Conservation (phyloP, 2,888 invertebrate genomes). For the Coenonympha glycerion region DNA sequence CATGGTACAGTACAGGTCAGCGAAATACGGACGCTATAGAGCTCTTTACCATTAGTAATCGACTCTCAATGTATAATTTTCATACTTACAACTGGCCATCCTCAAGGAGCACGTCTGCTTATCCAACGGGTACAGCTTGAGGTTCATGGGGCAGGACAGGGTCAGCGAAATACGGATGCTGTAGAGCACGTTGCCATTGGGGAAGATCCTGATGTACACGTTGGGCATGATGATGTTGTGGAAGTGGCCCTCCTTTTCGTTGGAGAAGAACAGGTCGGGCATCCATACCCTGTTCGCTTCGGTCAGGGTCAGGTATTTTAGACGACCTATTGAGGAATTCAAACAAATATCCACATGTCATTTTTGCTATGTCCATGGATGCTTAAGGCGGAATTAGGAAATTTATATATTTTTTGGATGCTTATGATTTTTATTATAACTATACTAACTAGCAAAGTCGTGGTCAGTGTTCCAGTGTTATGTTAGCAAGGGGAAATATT, state of each 20-base stretch:
- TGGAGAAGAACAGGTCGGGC: slow-evolving; percentile 98
- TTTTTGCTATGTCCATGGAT: no score
- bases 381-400: no score
- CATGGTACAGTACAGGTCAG: slow-evolving; percentile 97
- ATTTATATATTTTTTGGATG: no score
- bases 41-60: background rate
- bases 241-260: slow-evolving; percentile 98
- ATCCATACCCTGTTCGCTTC: slow-evolving; percentile 98
- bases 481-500: no score
- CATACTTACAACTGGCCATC: slow-evolving; percentile 96
- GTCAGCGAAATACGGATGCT: slow-evolving; percentile 98
- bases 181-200: slow-evolving; percentile 95
- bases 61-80: background rate
- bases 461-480: no score
- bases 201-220: slow-evolving; percentile 96
- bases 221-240: slow-evolving; percentile 99
- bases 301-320: slow-evolving; percentile 93
- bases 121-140: slow-evolving; percentile 97
- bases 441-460: no score
- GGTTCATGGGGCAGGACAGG: slow-evolving; percentile 97
- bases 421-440: no score
- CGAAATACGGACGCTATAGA: slow-evolving; percentile 98
- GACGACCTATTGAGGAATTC: slow-evolving; percentile 79
- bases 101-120: slow-evolving; percentile 95
- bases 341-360: no score